A percentile compares a stretch with the other conserved stretches of the same genome.
Evolutionary conservation across 2,888 invertebrate genomes (phyloP).

Genomic region (Dexiosoma caninum): DNA sequence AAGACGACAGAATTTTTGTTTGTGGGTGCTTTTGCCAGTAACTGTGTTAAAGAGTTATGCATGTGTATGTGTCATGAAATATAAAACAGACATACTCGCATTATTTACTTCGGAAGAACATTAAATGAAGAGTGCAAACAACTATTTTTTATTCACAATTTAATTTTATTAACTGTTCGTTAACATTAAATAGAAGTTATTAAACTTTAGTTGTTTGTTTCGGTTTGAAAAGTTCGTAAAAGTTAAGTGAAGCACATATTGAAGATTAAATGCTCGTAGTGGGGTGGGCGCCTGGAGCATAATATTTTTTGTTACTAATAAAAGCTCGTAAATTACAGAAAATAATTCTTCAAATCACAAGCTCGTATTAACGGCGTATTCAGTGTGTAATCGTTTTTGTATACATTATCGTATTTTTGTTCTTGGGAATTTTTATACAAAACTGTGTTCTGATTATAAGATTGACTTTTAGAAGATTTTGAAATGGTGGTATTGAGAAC

Average conservation of each 20-base stretch:
- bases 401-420: too few species aligned
- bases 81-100: constrained; percentile 17
- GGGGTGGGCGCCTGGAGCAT: too few species aligned
- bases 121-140: constrained; percentile 51
- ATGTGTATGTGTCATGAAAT: constrained; percentile 35
- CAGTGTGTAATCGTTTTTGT: too few species aligned
- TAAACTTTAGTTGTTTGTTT: constrained; percentile 5
- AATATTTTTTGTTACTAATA: too few species aligned
- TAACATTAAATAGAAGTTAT: constrained; percentile 34
- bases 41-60: neutral
- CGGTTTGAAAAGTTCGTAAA: neutral
- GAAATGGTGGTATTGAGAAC: too few species aligned
- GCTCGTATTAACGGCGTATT: too few species aligned
- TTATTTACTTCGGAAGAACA: constrained; percentile 24
- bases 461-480: too few species aligned
- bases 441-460: too few species aligned
- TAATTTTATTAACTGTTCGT: neutral
- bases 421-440: too few species aligned
- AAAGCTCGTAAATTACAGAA: too few species aligned
- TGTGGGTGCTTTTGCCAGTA: neutral
- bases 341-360: too few species aligned
- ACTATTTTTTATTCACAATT: constrained; percentile 8
- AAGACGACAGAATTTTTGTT: neutral
- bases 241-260: neutral
- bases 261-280: neutral